These are phyloP conservation scores for Acanthaster planci DNA, from an alignment of 35 echinoderm and acorn worm genomes.

Conservation along the genomic window DNA sequence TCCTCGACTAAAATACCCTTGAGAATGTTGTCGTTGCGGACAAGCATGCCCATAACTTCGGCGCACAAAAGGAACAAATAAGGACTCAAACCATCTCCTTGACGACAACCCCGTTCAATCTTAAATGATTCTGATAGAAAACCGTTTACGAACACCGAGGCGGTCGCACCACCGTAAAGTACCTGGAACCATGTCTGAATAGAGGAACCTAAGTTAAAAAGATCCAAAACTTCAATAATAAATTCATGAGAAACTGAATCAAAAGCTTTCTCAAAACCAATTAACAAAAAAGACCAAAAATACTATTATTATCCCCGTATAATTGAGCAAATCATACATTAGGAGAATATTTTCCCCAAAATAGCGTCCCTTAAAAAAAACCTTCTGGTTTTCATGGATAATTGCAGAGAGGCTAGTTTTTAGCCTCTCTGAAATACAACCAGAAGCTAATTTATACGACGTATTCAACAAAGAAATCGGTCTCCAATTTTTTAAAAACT, in stretches of 20 bases:
- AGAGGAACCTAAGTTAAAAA: background rate
- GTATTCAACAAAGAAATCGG: background rate
- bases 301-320: background rate
- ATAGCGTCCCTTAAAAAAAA: background rate
- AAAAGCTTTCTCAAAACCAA: too few relatives aligned
- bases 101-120: background rate
- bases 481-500: background rate
- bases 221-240: background rate
- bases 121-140: too few relatives aligned
- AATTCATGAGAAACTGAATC: background rate
- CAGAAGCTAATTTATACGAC: too few relatives aligned
- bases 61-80: too few relatives aligned
- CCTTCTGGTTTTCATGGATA: background rate
- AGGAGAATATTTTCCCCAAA: background rate
- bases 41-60: too few relatives aligned
- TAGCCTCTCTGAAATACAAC: too few relatives aligned
- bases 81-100: background rate
- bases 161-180: background rate
- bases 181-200: background rate
- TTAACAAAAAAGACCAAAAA: background rate
- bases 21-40: too few relatives aligned
- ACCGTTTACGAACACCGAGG: too few relatives aligned
- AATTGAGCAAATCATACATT: slow-evolving; percentile 3
- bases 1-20: too few relatives aligned
- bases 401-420: background rate